These are phyloP conservation scores for Echinometra lucunter DNA, from an alignment of 53 echinoderm and acorn worm genomes.

Conservation along the genomic window DNA sequence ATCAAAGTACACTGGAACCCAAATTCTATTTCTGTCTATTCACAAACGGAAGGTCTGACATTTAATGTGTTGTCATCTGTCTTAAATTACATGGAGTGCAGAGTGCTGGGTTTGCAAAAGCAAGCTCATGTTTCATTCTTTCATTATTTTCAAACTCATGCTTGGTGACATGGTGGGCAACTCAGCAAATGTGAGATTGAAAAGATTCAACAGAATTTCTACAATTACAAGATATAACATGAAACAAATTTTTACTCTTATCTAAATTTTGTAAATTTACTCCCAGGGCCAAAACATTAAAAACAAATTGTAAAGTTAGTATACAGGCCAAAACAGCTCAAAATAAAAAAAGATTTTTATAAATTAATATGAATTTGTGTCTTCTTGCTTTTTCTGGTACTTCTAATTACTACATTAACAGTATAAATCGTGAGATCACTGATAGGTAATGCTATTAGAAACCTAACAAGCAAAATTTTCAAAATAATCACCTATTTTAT, in stretches of 20 bases:
- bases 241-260: background rate
- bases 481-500: background rate
- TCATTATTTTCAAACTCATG: background rate
- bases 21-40: background rate
- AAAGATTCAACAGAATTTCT: no score
- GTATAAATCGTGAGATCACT: background rate
- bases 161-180: background rate
- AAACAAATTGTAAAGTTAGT: background rate
- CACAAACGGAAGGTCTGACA: background rate
- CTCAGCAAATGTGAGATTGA: no score
- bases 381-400: no score
- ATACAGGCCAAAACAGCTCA: no score
- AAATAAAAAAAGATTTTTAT: no score
- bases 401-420: no score
- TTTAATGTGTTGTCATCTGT: background rate
- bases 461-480: background rate
- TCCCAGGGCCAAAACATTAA: background rate
- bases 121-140: background rate
- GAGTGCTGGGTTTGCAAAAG: background rate
- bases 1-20: background rate
- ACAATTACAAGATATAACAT: no score
- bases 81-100: background rate
- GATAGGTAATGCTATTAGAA: background rate
- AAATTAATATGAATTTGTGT: no score
- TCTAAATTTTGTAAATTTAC: background rate